A percentile compares a stretch with the other conserved stretches of the same genome.
These are phyloP conservation scores for Oscheius sp. DNA, from an alignment of 1,140 invertebrate species.

Conservation along the genomic window DNA sequence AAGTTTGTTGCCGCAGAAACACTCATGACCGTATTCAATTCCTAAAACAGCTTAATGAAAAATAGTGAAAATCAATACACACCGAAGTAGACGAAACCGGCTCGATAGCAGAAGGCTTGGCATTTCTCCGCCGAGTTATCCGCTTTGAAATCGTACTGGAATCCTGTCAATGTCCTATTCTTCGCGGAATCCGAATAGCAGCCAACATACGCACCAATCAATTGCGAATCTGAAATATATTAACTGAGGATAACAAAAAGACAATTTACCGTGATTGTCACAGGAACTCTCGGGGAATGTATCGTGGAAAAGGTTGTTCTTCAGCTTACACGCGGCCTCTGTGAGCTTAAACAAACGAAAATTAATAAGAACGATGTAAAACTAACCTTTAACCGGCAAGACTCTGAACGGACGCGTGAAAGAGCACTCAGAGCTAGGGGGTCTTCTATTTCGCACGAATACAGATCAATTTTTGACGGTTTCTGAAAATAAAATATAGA, in stretches of 20 bases:
- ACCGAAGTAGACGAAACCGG: conserved; percentile 48
- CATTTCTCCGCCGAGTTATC: conserved; percentile 40
- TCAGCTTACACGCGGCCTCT: conserved; percentile 28
- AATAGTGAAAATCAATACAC: neutral
- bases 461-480: neutral
- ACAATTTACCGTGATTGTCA: conserved; percentile 27
- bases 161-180: conserved; percentile 20
- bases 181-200: conserved; percentile 27
- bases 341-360: neutral
- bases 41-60: conserved; percentile 29
- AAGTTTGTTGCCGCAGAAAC: conserved; percentile 47
- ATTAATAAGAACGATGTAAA: conserved; percentile 21
- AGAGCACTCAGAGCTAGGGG: conserved; percentile 39
- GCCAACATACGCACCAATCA: conserved; percentile 8
- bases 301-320: conserved; percentile 31
- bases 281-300: neutral
- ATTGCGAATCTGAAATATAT: conserved; percentile 28
- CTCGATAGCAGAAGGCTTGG: conserved; percentile 43
- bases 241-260: neutral
- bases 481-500: neutral
- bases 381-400: conserved; percentile 30
- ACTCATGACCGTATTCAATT: conserved; percentile 48
- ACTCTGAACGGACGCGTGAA: conserved; percentile 41
- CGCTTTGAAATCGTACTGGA: conserved; percentile 37
- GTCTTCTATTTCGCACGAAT: conserved; percentile 33